phyloP scores from a whole-genome alignment of 2,113 vertebrate genomes.

The Bubo blakistoni region DNA sequence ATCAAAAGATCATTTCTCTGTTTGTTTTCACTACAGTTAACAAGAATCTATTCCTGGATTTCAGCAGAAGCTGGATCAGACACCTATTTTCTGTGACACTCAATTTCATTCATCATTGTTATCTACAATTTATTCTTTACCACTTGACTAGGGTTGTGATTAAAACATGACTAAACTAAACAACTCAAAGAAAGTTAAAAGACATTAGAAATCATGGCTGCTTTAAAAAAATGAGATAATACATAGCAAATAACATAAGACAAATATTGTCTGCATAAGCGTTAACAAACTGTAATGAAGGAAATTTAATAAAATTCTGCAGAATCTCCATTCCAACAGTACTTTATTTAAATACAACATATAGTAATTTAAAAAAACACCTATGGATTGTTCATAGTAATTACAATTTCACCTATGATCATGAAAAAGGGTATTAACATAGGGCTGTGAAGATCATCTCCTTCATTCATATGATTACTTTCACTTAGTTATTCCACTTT shows the following conservation, averaged over 20 bases:
- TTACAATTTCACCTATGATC: not conserved
- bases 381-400: not conserved
- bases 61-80: conserved; percentile 3
- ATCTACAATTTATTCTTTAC: conserved; percentile 43
- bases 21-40: not conserved
- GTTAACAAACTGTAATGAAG: not conserved
- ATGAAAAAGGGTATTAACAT: not conserved
- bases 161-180: conserved; percentile 39
- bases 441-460: not conserved
- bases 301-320: not conserved
- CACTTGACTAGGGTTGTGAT: conserved; percentile 29
- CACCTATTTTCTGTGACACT: not conserved
- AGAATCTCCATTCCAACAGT: not conserved
- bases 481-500: not conserved
- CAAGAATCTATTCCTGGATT: not conserved
- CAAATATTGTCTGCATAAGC: not conserved
- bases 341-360: not conserved
- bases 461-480: not conserved
- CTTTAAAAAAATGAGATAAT: not conserved
- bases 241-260: not conserved
- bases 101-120: conserved; percentile 30
- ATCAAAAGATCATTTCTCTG: not conserved
- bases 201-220: not conserved
- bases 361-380: not conserved
- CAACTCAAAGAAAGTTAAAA: not conserved